Evolutionary conservation across 2,888 invertebrate genomes (phyloP), one percentile per base, ranked within the genome.

Genomic region (Creontiades dilutus): DNA sequence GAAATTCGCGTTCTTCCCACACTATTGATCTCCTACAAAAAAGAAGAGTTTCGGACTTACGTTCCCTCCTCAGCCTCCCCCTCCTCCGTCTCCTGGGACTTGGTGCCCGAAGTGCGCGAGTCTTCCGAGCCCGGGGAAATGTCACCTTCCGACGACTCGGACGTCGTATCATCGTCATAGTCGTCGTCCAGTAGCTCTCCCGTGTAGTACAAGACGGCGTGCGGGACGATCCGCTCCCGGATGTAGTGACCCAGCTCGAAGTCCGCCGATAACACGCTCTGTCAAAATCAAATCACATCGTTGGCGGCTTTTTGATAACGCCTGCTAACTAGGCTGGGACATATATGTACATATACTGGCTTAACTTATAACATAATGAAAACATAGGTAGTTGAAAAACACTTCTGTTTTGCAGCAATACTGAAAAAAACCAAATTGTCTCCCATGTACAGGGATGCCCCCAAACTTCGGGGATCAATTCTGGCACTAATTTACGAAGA

Each of bases 241-340:
- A 99, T 96, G 94, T 98, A 98, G 94, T 99, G 99, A 3, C 99
- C 99, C 93, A 99, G 97, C 95, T 99, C 99, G 94, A 98, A 99
- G 94, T 99, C 99, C 88, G 97, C 96, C 16, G 98, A 97, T 92
- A 99, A 94, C 92, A 98, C 94, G 92, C 96, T 95, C 94, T 96
- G 97, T 5, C 27, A 9, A 47, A 78, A 46, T 68, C 27, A 16
- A 7, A 37, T 37, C 2, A 37, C 7, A 7, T 37, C 37, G 7
- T 37, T 7, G 7, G 3, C 37, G 37, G n/a, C n/a, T 37, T 37
- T 37, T 37, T 37, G 7, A 37, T 4, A 37, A 37, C 37, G 7
- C 7, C 37, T 37, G 37, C 37, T 37, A 37, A 37, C 2, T 37
- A 37, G 2, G 37, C 3, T 37, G 37, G 37, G 7, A 4, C 37